Evolutionary conservation across 1,140 invertebrate genomes (phyloP), one percentile per base, ranked within the genome.

Genomic region (Drosophila melanogaster): DNA sequence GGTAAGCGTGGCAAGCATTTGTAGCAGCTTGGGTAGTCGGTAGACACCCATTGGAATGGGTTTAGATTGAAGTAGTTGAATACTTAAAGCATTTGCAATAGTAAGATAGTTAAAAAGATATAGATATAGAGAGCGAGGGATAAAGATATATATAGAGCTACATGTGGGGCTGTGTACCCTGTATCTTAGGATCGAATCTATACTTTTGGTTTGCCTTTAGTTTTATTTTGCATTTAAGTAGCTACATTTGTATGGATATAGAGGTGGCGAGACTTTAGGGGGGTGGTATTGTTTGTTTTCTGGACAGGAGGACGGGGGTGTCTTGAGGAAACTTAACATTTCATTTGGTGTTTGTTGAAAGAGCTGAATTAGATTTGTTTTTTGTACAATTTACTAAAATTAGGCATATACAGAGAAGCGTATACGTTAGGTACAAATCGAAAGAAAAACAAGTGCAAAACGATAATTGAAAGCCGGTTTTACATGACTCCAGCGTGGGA

Each of bases 291-390:
- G 33, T 70, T 70, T 73, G 59, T 53, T 60, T 84, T 85, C 60
- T 44, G 67, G 38, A 7, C 26, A 41, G 24, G 22, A 41, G 24
- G 22, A 14, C 22, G 43, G 64, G 50, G 79, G 84, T 86, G 70
- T 86, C 79, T 81, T 91, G 90, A 91, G 90, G 85, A 91, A 89
- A 90, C 79, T 74, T 56, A 79, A 90, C 80, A 85, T 91, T 91
- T 81, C 66, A 65, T 91, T 87, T 91, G 90, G 90, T 85, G 66
- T 89, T 91, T 91, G 90, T 91, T 91, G 90, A 91, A 91, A 91
- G 81, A 91, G 90, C 90, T 91, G 86, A 91, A 91, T 91, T 91
- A 91, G 90, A 77, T 73, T 85, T 73, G 70, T 78, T 85, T 85
- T 79, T 89, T 89, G 64, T 75, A 79, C 44, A 74, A 58, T 56